A percentile compares a stretch with the other conserved stretches of the same genome.
Conservation (phyloP, 2,888 invertebrate species). For the Ophion ellenae region DNA sequence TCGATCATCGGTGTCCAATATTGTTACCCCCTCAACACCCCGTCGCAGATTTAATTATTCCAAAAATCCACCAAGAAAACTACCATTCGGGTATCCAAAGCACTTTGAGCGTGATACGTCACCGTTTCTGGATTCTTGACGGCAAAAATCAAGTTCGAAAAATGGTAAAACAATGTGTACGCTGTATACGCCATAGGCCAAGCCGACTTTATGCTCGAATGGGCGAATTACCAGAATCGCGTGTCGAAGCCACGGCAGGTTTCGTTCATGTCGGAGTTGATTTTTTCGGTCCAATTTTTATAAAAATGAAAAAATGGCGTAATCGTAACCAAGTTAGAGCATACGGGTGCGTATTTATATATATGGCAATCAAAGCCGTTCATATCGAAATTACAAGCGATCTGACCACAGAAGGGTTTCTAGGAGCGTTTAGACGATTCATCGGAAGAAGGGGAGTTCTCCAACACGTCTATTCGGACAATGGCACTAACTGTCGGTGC, state of each 20-base stretch:
- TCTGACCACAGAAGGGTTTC: conserved; percentile 53
- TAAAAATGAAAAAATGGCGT: conserved; percentile 36
- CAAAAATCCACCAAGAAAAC: conserved; percentile 16
- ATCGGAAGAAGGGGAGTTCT: conserved; percentile 45
- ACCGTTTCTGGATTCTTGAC: conserved; percentile 32
- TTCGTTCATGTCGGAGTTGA: conserved; percentile 50
- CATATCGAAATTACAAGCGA: conserved; percentile 53
- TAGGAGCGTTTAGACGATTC: conserved; percentile 58
- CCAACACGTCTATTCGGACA: conserved; percentile 53
- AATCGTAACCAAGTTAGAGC: conserved; percentile 32
- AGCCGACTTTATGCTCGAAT: conserved; percentile 17
- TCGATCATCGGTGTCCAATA: conserved; percentile 39
- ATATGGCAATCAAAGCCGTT: conserved; percentile 54
- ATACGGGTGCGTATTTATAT: conserved; percentile 53
- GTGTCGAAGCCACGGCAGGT: conserved; percentile 29
- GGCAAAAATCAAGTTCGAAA: conserved; percentile 46
- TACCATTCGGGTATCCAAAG: conserved; percentile 37
- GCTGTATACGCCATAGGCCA: conserved; percentile 37
- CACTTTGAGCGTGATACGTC: conserved; percentile 29
- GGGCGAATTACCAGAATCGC: conserved; percentile 41
- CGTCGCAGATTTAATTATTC: conserved; percentile 44
- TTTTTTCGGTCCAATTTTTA: conserved; percentile 48
- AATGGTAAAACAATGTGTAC: conserved; percentile 13
- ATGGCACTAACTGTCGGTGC: conserved; percentile 64
- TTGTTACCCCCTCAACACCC: conserved; percentile 38